Base-by-base conservation (phyloP, 2,888 invertebrate genomes). In the Dyspetes luteomarginatus region DNA sequence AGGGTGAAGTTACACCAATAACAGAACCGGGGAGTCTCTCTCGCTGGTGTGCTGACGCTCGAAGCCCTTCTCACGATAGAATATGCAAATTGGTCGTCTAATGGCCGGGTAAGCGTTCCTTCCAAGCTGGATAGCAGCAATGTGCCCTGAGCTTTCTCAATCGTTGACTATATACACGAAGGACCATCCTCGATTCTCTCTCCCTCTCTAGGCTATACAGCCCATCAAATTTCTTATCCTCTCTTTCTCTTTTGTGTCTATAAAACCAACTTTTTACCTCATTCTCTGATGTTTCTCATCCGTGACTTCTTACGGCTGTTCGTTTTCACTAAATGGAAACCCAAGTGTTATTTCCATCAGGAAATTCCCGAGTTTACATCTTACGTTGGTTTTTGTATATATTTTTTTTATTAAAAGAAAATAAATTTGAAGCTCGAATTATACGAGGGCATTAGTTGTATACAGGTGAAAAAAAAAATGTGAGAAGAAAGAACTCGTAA, bases 1-100 rank as follows among this genome's bases (percentile, higher is more conserved):
- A 83, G 84, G 83, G 78, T 81, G 78, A 86, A 89, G 84, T 88
- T 89, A 87, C 84, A 86, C 83, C 82, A 85, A 86, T 88, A 86
- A 85, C 83, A 86, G 85, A 87, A 86, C 83, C 82, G 75, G 50
- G 62, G 45, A 24, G 58, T n/a, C 4, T 67, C 24, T 22, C 52
- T 4, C 15, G 22, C 12, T 22, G 22, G 52, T 71, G 60, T 50
- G 60, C 78, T 64, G 76, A 36, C 68, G 79, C 84, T 77, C 75
- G 73, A 78, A 83, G 78, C 79, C 71, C 30, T 60, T 36, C 48
- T 48, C 41, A 72, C 82, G 83, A 86, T 88, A 84, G 84, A 83
- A 86, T 85, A 88, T 86, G 87, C 82, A 88, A 89, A 88, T 88
- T 83, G 83, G 74, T 79, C 84, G 84, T 85, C 82, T 86, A 87